Conservation (phyloP, 2,888 invertebrate species). For the Lymantria dispar region DNA sequence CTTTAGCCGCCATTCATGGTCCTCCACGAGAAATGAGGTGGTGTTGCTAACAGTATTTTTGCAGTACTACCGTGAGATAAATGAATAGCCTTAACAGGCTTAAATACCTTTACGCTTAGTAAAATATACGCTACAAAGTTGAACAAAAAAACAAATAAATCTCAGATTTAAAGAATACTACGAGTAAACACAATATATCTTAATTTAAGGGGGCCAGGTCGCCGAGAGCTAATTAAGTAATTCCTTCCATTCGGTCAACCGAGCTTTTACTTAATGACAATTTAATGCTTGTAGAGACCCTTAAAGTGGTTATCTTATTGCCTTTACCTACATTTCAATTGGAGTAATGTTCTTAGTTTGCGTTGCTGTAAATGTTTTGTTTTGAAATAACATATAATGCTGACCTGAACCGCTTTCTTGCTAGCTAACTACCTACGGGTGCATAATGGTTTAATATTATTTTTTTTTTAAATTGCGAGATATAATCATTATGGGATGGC, state of each 20-base stretch:
- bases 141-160: slow-evolving; percentile 14
- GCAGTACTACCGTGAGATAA: too few relatives aligned
- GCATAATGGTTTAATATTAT: too few relatives aligned
- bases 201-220: slow-evolving; percentile 45
- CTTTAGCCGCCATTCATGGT: too few relatives aligned
- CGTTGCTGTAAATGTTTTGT: too few relatives aligned
- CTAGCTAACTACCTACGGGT: too few relatives aligned
- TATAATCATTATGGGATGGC: too few relatives aligned
- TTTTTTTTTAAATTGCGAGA: too few relatives aligned
- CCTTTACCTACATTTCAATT: slow-evolving; percentile 1
- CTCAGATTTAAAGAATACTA: slow-evolving; percentile 36
- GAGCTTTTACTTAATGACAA: slow-evolving; percentile 74
- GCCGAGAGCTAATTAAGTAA: slow-evolving; percentile 67
- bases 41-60: too few relatives aligned
- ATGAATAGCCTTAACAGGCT: too few relatives aligned
- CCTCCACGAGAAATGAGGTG: too few relatives aligned
- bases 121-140: background rate
- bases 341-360: background rate
- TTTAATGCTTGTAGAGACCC: slow-evolving; percentile 59
- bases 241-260: slow-evolving; percentile 51
- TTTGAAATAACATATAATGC: too few relatives aligned
- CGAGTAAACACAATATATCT: slow-evolving; percentile 55
- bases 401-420: too few relatives aligned
- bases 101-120: slow-evolving; percentile 2
- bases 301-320: slow-evolving; percentile 44